phyloP scores from a whole-genome alignment of 2,888 invertebrate species.

The Thecophora atra region DNA sequence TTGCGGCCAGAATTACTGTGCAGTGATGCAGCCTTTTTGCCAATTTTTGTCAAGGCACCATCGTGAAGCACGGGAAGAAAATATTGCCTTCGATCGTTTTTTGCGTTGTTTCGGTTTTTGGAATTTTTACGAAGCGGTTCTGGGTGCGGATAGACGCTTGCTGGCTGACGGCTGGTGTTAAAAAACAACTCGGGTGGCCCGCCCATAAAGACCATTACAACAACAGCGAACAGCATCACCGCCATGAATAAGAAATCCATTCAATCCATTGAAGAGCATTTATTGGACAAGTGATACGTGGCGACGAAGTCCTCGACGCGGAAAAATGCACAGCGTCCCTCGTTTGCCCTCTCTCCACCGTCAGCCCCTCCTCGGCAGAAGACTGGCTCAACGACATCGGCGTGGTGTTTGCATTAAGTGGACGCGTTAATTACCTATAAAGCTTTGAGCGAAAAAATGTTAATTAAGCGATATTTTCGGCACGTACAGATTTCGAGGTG shows the following conservation, averaged over 20 bases:
- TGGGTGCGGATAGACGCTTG: neutral
- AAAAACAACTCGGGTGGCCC: slow-evolving; percentile 46
- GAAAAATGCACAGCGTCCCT: neutral
- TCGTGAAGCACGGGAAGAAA: neutral
- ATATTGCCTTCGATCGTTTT: neutral
- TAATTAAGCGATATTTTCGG: slow-evolving; percentile 65
- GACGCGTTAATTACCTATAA: slow-evolving; percentile 63
- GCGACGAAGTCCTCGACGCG: slow-evolving; percentile 18
- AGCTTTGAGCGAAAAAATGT: slow-evolving; percentile 59
- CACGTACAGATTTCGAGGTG: slow-evolving; percentile 48
- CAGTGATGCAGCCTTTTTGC: slow-evolving; percentile 5
- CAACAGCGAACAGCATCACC: slow-evolving; percentile 17
- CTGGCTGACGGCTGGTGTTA: neutral
- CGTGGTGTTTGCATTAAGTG: slow-evolving; percentile 64
- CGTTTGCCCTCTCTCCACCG: neutral
- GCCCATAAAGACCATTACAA: slow-evolving; percentile 52
- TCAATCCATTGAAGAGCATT: slow-evolving; percentile 30
- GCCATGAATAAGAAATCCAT: slow-evolving; percentile 19
- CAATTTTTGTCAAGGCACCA: slow-evolving; percentile 24
- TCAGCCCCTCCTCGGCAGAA: neutral
- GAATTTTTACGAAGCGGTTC: neutral
- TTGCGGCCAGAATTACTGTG: neutral
- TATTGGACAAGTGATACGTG: slow-evolving; percentile 23
- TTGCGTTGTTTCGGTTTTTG: neutral
- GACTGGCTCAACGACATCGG: slow-evolving; percentile 8